Percentiles rank a stretch among this genome's conserved stretches.
Conservation (phyloP, 2,113 vertebrate genomes). For the Caranx melampygus region DNA sequence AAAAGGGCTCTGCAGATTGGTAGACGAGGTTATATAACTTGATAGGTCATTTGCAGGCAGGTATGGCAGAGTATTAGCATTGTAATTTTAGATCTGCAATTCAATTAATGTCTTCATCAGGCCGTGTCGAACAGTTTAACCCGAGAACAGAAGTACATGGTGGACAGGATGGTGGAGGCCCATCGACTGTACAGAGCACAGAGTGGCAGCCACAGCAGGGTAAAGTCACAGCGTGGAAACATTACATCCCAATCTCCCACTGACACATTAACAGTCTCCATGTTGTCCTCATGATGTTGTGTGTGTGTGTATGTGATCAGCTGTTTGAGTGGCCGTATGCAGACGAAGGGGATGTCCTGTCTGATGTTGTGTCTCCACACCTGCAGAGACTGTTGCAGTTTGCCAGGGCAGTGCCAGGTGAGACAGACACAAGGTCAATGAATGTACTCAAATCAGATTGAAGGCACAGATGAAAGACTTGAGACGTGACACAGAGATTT, state of each 20-base stretch:
- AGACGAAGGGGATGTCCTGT: conserved; percentile 83
- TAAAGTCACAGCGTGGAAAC: conserved; percentile 57
- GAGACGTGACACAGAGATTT: no score
- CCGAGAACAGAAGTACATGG: conserved; percentile 86
- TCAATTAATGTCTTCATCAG: conserved; percentile 68
- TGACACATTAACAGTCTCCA: neutral
- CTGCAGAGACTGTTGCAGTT: conserved; percentile 89
- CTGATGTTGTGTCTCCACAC: conserved; percentile 82
- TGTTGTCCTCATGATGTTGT: neutral
- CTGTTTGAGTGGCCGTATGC: conserved; percentile 86
- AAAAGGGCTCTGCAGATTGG: no score
- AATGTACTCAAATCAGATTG: no score
- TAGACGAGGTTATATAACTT: no score
- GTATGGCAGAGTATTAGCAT: no score
- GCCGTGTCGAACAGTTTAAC: conserved; percentile 77
- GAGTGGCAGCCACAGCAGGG: conserved; percentile 85
- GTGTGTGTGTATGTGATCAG: conserved; percentile 70
- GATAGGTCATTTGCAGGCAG: no score
- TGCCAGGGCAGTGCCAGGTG: conserved; percentile 84
- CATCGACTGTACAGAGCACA: conserved; percentile 87
- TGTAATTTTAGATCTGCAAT: no score
- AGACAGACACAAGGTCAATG: neutral
- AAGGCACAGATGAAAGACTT: no score
- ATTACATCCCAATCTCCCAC: neutral
- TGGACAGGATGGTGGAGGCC: conserved; percentile 90